Base-by-base conservation (phyloP, 1,140 invertebrate species). In the Pseudachorutes palmiensis region DNA sequence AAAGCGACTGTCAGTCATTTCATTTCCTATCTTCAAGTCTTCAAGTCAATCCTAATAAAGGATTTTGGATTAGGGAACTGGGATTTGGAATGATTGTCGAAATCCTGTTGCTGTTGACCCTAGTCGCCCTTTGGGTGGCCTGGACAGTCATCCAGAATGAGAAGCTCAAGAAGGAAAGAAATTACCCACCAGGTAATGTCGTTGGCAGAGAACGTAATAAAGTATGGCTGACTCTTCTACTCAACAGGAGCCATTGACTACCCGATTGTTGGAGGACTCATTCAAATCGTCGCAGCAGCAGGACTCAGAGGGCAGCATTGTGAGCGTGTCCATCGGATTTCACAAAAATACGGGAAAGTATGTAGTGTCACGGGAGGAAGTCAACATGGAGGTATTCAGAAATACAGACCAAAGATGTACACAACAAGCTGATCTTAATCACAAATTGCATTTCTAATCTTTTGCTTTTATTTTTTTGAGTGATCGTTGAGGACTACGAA, bases 271-370 rank as follows among this genome's bases (percentile, higher is more conserved):
- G 51, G 51, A 5, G 51, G 51, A 19, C 12, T 12, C 24, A 55
- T 55, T 55, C 51, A 55, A 24, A 12, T 55, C 51, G 12, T 55
- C 5, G 12, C 12, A 14, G 24, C 51, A 19, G 51, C 51, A 14
- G 51, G 51, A 14, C 24, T 55, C 14, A 55, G 51, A 55, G 51
- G 51, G 3, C 51, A 55, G 24, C 51, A 55, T 55, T 24, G 24
- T 55, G 51, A 55, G 24, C 51, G 51, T 22, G 51, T 55, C 5
- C 51, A 55, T 55, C 51, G 51, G 5, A 55, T 55, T 55, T 12
- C 51, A 5, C 51, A 55, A 55, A 55, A 24, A 55, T 55, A 55
- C 24, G 51, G 51, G 5, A 55, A 55, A 16, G 24, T 55, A 14
- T 55, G 51, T 26, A 55, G 51, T 3, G 12, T 55, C 24, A 55